A percentile compares a stretch with the other conserved stretches of the same genome.
Conservation (phyloP, 2,797 vertebrate genomes). For the Acipenser ruthenus region DNA sequence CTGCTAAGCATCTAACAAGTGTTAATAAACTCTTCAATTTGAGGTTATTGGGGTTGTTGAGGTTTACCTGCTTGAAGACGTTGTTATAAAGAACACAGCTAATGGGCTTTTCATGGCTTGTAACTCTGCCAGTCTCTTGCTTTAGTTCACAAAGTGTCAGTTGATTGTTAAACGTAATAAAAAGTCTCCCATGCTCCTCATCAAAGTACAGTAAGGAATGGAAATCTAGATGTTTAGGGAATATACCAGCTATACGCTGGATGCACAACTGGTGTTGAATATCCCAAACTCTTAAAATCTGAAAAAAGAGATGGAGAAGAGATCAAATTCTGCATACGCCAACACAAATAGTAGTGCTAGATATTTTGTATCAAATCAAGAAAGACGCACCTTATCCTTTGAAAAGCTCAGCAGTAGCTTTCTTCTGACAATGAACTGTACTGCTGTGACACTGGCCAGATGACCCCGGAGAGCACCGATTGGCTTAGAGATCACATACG, state of each 20-base stretch:
- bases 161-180: constrained; percentile 64
- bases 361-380: constrained; percentile 28
- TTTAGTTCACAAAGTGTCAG: constrained; percentile 55
- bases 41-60: too few species aligned
- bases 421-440: constrained; percentile 59
- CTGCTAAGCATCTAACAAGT: too few species aligned
- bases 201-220: constrained; percentile 58
- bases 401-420: constrained; percentile 74
- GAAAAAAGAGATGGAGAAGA: constrained; percentile 1
- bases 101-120: constrained; percentile 53
- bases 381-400: constrained; percentile 59
- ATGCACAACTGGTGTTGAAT: constrained; percentile 64
- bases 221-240: constrained; percentile 58
- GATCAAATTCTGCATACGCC: neutral
- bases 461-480: constrained; percentile 59
- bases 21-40: too few species aligned
- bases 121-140: constrained; percentile 39
- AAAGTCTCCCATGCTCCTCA: constrained; percentile 54
- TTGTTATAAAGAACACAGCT: constrained; percentile 58
- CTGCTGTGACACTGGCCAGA: constrained; percentile 50
- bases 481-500: constrained; percentile 63
- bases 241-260: constrained; percentile 55
- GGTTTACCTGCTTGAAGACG: constrained; percentile 49
- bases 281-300: constrained; percentile 74
- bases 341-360: constrained; percentile 27